A percentile compares a stretch with the other conserved stretches of the same genome.
Evolutionary conservation across 1,140 invertebrate genomes (phyloP).

Genomic region (Drosophila kohkoa): DNA sequence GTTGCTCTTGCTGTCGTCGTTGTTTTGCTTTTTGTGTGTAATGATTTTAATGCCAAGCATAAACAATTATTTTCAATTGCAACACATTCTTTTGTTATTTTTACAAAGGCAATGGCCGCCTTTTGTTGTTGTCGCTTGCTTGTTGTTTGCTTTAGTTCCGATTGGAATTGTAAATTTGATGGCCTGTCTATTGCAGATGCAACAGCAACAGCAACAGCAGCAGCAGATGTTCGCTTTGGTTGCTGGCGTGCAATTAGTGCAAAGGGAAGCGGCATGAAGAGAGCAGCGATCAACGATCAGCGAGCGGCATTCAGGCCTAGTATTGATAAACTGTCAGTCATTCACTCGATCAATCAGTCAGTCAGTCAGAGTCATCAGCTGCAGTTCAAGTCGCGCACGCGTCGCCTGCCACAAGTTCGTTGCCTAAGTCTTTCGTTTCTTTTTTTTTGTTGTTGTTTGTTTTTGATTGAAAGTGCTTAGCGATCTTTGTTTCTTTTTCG

Average conservation of each 20-base stretch:
- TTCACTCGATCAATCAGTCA: conserved; percentile 46
- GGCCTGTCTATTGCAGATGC: conserved; percentile 34
- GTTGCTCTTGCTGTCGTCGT: conserved; percentile 26
- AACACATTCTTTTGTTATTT: conserved; percentile 78
- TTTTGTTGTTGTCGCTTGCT: conserved; percentile 28
- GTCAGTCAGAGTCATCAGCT: conserved; percentile 44
- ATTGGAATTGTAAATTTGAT: conserved; percentile 72
- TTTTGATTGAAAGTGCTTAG: conserved; percentile 50
- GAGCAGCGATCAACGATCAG: not conserved
- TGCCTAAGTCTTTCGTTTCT: conserved; percentile 42
- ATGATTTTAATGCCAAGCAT: conserved; percentile 79
- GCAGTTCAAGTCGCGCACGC: conserved; percentile 14
- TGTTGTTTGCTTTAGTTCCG: conserved; percentile 50
- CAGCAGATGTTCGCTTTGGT: conserved; percentile 65
- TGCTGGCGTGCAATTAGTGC: conserved; percentile 37
- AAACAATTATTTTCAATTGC: conserved; percentile 81
- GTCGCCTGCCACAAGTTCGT: conserved; percentile 43
- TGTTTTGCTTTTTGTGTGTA: conserved; percentile 71
- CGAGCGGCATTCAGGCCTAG: conserved; percentile 7
- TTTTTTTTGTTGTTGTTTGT: too few species aligned
- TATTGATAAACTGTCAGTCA: conserved; percentile 49
- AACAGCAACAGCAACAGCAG: conserved; percentile 40
- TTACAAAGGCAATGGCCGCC: conserved; percentile 56
- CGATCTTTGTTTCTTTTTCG: not conserved
- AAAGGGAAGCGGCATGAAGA: conserved; percentile 8